Base-by-base conservation (phyloP, 2,797 vertebrate species). In the Mionectes olivaceus region DNA sequence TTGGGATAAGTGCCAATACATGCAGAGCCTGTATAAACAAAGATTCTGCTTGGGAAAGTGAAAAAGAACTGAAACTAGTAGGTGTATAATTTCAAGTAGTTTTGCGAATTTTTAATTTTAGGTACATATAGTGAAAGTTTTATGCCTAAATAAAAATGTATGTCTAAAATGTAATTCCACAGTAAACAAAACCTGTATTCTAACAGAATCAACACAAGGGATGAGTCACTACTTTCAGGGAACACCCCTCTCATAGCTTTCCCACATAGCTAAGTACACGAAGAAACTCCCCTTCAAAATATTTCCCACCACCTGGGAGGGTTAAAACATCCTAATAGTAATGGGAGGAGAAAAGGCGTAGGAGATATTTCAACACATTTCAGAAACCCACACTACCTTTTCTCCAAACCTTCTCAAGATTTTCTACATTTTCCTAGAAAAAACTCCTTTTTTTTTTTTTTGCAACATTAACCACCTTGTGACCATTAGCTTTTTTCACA, bases 221-320 rank as follows among this genome's bases (percentile, higher is more conserved):
- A 87, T 95, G 91, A 97, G 63, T 96, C 93, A 95, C 16, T 44
- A n/a, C 63, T 90, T 86, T 91, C 82, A 94, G 94, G 91, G 73
- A 93, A 92, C 91, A 93, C 87, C 79, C 47, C 65, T 95, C 50
- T 86, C 78, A 39, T 44, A 87, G 49, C 46, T 95, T 96, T 95
- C 91, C 79, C 85, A 90, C 76, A 93, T 89, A 70, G 56, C 44
- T 86, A 83, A 97, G 75, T 32, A 92, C 18, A 91, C 89, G 90
- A 67, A 93, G 65, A 81, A 92, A 94, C 85, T 91, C 91, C 76
- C 73, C 50, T 93, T 83, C 52, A 73, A 95, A 86, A 86, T 92
- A 91, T 88, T 94, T 95, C 73, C 52, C 82, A 89, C 76, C 59
- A 87, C 73, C 70, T 91, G 80, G 63, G 83, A 88, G 59, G 63